Conservation (phyloP, 2,113 vertebrate species). For the Notothenia coriiceps region DNA sequence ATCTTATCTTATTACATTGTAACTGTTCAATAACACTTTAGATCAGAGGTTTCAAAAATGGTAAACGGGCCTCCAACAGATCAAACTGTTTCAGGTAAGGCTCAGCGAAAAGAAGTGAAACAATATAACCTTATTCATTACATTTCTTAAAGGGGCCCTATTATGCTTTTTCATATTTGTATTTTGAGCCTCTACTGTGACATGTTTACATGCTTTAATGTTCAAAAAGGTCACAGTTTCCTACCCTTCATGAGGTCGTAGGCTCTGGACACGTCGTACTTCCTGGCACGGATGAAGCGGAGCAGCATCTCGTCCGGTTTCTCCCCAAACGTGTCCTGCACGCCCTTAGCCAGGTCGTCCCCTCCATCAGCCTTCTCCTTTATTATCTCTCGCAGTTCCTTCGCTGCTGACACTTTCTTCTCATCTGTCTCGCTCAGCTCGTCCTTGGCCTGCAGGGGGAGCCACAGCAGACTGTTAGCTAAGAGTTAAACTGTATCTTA, state of each 20-base stretch:
- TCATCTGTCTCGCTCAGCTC: conserved; percentile 95
- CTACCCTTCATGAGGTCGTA: conserved; percentile 95
- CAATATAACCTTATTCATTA: no score
- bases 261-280: conserved; percentile 90
- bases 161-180: no score
- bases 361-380: conserved; percentile 84
- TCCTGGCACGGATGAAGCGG: conserved; percentile 95
- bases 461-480: conserved; percentile 1
- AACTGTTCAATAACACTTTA: no score
- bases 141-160: no score
- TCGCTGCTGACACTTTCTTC: conserved; percentile 84
- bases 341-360: conserved; percentile 88
- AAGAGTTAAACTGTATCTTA: no score
- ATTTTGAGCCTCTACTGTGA: no score
- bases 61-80: no score
- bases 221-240: neutral
- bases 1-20: no score
- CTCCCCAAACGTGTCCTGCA: conserved; percentile 86
- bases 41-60: no score
- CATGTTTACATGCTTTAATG: no score
- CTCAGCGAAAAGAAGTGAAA: no score
- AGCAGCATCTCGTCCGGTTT: conserved; percentile 87
- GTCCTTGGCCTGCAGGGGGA: conserved; percentile 90
- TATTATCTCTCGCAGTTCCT: conserved; percentile 88
- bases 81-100: no score